Percentiles rank a stretch among this genome's conserved stretches.
phyloP scores from a whole-genome alignment of 2,888 invertebrate species.

The Biston betularia region DNA sequence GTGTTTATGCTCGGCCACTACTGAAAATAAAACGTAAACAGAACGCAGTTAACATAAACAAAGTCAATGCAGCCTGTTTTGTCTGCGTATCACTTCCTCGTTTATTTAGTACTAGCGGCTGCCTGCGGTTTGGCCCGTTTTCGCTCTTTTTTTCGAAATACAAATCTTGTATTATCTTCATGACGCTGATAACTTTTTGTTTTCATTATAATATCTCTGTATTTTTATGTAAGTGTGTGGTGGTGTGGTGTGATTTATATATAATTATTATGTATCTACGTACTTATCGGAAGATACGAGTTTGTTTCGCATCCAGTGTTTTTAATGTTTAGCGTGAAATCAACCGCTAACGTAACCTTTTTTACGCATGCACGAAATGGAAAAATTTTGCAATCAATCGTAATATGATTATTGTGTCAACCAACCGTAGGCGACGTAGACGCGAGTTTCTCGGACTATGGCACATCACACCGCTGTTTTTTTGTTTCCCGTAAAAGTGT shows the following conservation, averaged over 20 bases:
- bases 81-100: slow-evolving; percentile 67
- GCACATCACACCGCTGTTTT: too few relatives aligned
- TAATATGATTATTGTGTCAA: slow-evolving; percentile 56
- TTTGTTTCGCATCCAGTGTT: too few relatives aligned
- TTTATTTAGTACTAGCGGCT: slow-evolving; percentile 56
- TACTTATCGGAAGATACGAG: too few relatives aligned
- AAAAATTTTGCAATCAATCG: slow-evolving; percentile 36
- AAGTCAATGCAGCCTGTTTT: slow-evolving; percentile 56
- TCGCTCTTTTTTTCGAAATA: not conserved
- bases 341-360: slow-evolving; percentile 6
- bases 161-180: not conserved
- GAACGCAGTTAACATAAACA: slow-evolving; percentile 67
- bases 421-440: slow-evolving; percentile 39
- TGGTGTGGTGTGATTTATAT: too few relatives aligned
- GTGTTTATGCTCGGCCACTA: slow-evolving; percentile 45
- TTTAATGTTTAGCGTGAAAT: too few relatives aligned
- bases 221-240: too few relatives aligned
- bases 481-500: too few relatives aligned
- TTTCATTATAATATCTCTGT: too few relatives aligned
- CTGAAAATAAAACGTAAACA: slow-evolving; percentile 62
- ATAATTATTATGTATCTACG: too few relatives aligned
- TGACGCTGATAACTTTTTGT: too few relatives aligned
- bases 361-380: slow-evolving; percentile 32
- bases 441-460: too few relatives aligned
- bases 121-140: not conserved